A percentile compares a stretch with the other conserved stretches of the same genome.
phyloP scores from a whole-genome alignment of 2,113 vertebrate genomes.

The Bubo scandiacus region DNA sequence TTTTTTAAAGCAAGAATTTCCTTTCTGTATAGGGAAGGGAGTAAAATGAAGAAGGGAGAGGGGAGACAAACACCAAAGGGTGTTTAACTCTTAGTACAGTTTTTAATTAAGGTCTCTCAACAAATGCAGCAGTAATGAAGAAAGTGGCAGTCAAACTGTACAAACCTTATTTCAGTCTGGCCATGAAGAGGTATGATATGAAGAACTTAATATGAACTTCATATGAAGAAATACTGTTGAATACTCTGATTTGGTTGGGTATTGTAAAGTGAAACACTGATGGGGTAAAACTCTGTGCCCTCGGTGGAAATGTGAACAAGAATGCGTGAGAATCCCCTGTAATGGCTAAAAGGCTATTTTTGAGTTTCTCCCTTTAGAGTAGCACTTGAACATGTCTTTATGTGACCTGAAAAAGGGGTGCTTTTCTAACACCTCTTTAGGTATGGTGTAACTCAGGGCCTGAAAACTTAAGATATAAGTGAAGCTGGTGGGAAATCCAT shows the following conservation, averaged over 20 bases:
- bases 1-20: not conserved
- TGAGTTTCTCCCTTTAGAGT: not conserved
- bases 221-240: not conserved
- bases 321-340: not conserved
- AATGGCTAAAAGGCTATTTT: not conserved
- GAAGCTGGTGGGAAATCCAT: not conserved
- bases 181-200: not conserved
- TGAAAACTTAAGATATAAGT: not conserved
- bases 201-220: not conserved
- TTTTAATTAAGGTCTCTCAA: not conserved
- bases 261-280: not conserved
- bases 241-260: not conserved
- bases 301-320: not conserved
- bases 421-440: not conserved
- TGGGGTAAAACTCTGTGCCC: not conserved
- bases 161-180: not conserved
- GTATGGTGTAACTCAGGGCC: not conserved
- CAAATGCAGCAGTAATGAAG: not conserved
- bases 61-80: not conserved
- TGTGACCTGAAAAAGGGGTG: not conserved
- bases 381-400: not conserved
- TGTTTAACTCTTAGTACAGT: not conserved
- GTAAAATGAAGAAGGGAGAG: not conserved
- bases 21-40: not conserved
- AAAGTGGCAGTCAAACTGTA: not conserved